Conservation (phyloP, 2,113 vertebrate species). For the Rhombomys opimus region DNA sequence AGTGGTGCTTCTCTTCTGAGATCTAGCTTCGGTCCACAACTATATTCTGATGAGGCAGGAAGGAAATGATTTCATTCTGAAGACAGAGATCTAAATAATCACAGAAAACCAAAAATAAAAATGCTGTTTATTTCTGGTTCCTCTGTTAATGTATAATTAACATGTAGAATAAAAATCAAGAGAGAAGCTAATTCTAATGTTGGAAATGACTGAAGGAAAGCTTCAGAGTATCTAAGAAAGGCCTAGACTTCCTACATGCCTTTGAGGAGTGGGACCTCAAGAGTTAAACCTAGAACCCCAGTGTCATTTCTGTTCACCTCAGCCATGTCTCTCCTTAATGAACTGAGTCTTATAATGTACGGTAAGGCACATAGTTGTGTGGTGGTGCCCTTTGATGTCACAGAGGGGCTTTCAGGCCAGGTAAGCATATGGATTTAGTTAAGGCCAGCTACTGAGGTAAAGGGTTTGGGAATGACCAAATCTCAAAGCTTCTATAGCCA, state of each 20-base stretch:
- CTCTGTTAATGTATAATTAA: slow-evolving; percentile 78
- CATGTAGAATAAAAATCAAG: slow-evolving; percentile 64
- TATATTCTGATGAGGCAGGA: slow-evolving; percentile 73
- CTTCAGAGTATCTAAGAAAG: background rate
- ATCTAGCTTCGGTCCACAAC: slow-evolving; percentile 60
- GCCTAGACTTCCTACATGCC: background rate
- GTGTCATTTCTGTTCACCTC: background rate
- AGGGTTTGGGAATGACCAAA: background rate
- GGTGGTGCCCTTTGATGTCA: background rate
- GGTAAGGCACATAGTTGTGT: background rate
- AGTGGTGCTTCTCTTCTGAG: slow-evolving; percentile 59
- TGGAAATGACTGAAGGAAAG: slow-evolving; percentile 53
- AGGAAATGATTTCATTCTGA: slow-evolving; percentile 80
- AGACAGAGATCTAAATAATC: slow-evolving; percentile 77
- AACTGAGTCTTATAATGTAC: background rate
- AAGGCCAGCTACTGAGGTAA: background rate
- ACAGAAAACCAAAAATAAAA: slow-evolving; percentile 78
- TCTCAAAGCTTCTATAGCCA: background rate
- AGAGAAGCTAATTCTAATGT: slow-evolving; percentile 71
- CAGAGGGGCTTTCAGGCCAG: background rate
- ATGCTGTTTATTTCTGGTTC: slow-evolving; percentile 76
- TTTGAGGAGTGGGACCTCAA: background rate
- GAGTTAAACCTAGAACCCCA: slow-evolving; percentile 18
- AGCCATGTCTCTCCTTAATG: background rate
- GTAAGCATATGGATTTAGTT: background rate